Evolutionary conservation across 2,113 vertebrate species (phyloP).

Genomic region (Rissa tridactyla): DNA sequence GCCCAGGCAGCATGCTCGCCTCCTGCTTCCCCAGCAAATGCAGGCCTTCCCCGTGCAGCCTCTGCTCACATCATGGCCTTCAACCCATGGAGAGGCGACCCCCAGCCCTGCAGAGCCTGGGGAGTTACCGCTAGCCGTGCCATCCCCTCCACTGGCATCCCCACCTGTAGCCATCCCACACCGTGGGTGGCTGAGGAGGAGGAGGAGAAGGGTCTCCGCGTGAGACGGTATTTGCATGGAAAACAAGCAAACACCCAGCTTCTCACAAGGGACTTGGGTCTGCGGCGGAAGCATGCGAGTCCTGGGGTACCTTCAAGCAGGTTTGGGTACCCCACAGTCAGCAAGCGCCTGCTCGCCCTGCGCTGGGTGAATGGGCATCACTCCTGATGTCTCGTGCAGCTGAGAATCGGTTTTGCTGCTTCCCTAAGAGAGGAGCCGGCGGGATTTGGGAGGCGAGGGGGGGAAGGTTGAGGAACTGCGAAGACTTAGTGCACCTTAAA

Average conservation of each 20-base stretch:
- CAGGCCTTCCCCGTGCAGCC: neutral
- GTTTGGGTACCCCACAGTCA: neutral
- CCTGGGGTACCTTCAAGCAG: neutral
- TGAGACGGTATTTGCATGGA: neutral
- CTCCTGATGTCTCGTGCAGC: neutral
- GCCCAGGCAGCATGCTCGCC: neutral
- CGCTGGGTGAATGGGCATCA: accelerated
- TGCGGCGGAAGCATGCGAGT: neutral
- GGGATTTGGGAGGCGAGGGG: neutral
- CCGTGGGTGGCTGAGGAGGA: neutral
- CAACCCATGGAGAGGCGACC: accelerated
- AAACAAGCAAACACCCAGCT: neutral
- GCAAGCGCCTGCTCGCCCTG: neutral
- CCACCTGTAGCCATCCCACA: neutral
- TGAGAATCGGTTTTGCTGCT: neutral
- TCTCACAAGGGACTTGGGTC: neutral
- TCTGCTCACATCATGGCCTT: neutral
- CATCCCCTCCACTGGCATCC: neutral
- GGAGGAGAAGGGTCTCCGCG: neutral
- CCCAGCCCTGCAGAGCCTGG: neutral
- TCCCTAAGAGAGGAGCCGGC: neutral
- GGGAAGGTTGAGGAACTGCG: neutral
- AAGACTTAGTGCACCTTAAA: conserved; percentile 55
- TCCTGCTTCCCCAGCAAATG: neutral
- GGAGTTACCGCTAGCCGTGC: accelerated